Percentiles rank a stretch among this genome's conserved stretches.
These are phyloP conservation scores for Brachionus rotundiformis DNA, from an alignment of 1,140 invertebrate genomes.

Conservation along the genomic window DNA sequence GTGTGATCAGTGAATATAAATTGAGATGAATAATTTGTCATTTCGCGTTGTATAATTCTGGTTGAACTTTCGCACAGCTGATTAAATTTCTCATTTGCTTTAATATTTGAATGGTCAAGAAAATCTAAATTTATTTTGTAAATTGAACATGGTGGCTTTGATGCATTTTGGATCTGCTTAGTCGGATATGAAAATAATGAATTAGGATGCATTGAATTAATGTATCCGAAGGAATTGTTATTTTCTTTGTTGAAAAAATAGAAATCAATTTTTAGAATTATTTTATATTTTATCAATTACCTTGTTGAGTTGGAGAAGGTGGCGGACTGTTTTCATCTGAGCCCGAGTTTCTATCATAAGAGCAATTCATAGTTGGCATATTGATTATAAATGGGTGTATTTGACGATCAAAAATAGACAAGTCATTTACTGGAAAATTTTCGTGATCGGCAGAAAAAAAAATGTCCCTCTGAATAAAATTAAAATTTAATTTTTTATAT, in stretches of 20 bases:
- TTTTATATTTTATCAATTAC: no score
- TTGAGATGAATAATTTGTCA: conserved; percentile 26
- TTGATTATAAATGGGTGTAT: conserved; percentile 32
- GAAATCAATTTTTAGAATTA: no score
- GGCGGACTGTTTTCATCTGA: conserved; percentile 43
- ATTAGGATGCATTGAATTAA: background rate
- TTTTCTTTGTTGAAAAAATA: background rate
- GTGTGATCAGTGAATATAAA: conserved; percentile 37
- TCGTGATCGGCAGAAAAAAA: conserved; percentile 49
- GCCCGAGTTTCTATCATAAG: conserved; percentile 20
- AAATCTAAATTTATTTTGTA: conserved; percentile 36
- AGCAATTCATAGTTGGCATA: background rate
- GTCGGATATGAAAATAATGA: background rate
- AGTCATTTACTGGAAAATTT: conserved; percentile 16
- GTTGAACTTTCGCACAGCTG: conserved; percentile 51
- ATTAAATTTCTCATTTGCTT: conserved; percentile 37
- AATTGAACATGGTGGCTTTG: conserved; percentile 36
- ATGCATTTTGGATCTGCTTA: background rate
- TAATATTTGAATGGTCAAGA: conserved; percentile 17
- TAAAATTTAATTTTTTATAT: background rate
- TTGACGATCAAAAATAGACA: conserved; percentile 7
- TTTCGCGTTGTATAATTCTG: conserved; percentile 36
- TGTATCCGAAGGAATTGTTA: background rate
- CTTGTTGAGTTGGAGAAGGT: conserved; percentile 24
- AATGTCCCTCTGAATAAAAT: conserved; percentile 16